Percentiles rank a stretch among this genome's conserved stretches.
Conservation (phyloP, 2,888 invertebrate species). For the Limnephilus rhombicus region DNA sequence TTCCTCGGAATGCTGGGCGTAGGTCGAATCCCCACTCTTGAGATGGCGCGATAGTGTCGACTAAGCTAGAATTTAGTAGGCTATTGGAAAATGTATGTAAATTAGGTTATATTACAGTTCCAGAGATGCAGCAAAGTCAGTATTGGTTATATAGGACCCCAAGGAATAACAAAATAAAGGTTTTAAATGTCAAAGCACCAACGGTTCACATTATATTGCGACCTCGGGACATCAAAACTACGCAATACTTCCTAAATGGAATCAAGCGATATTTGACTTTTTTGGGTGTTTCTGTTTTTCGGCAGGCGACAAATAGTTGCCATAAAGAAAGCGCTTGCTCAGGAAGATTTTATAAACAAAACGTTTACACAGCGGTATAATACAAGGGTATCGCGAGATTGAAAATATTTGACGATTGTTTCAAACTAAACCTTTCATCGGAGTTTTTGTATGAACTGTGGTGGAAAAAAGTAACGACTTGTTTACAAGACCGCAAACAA, state of each 20-base stretch:
- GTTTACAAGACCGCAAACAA: not conserved
- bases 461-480: not conserved
- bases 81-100: slow-evolving; percentile 66
- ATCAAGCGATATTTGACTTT: not conserved
- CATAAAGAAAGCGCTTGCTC: slow-evolving; percentile 34
- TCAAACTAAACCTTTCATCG: not conserved
- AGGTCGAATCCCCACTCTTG: slow-evolving; percentile 44
- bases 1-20: slow-evolving; percentile 31
- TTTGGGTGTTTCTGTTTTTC: not conserved
- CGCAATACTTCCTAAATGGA: not conserved
- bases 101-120: slow-evolving; percentile 63
- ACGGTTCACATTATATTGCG: not conserved
- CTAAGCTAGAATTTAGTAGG: slow-evolving; percentile 64
- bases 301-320: slow-evolving; percentile 13
- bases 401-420: slow-evolving; percentile 17
- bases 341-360: slow-evolving; percentile 28
- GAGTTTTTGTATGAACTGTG: not conserved
- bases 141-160: slow-evolving; percentile 49
- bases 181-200: slow-evolving; percentile 31
- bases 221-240: slow-evolving; percentile 28
- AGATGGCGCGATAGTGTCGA: slow-evolving; percentile 62
- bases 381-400: not conserved
- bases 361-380: not conserved
- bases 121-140: slow-evolving; percentile 57
- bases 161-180: slow-evolving; percentile 32